Conservation (phyloP, 2,797 vertebrate species). For the Helarctos malayanus region DNA sequence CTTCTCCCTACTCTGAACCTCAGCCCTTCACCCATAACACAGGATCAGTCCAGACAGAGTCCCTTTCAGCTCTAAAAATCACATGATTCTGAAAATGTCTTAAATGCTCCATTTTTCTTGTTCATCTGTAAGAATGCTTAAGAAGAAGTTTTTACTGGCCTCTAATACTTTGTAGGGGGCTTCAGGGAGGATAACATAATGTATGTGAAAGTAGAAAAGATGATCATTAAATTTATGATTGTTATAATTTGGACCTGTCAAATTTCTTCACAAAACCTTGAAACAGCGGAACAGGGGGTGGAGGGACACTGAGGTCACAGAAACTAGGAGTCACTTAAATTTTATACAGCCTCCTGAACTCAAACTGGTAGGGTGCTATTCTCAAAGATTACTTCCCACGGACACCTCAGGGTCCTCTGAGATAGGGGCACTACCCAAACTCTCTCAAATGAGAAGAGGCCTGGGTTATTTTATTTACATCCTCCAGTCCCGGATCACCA, state of each 20-base stretch:
- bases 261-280: not conserved
- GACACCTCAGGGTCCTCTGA: not conserved
- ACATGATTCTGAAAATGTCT: not conserved
- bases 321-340: conserved; percentile 29
- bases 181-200: not conserved
- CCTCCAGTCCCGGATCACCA: not conserved
- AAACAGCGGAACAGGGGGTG: not conserved
- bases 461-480: not conserved
- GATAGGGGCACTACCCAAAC: not conserved
- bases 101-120: not conserved
- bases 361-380: not conserved
- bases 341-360: not conserved
- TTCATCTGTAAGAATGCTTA: not conserved
- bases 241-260: not conserved
- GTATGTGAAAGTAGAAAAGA: not conserved
- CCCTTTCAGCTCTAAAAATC: conserved; percentile 55
- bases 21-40: not conserved
- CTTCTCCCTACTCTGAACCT: not conserved
- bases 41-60: not conserved
- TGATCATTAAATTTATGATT: not conserved
- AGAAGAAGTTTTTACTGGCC: not conserved
- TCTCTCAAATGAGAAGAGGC: not conserved
- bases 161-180: not conserved
- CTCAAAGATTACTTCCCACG: conserved; percentile 1
- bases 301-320: not conserved